Conservation (phyloP, 2,888 invertebrate genomes). For the Erebia epiphron region DNA sequence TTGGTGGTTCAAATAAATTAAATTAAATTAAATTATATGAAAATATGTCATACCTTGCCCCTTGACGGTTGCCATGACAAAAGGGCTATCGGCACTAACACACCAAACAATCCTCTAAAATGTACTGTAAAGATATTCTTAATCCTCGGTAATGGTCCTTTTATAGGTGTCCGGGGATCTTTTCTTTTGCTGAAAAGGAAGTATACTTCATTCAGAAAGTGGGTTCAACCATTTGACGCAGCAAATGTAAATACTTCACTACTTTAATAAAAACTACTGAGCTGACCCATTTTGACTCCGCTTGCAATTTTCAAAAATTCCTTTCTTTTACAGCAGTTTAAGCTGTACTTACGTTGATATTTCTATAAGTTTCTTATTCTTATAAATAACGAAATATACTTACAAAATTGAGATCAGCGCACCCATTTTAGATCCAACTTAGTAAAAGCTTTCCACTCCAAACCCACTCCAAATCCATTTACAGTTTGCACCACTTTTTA, state of each 20-base stretch:
- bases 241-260: not conserved
- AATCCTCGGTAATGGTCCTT: conserved; percentile 41
- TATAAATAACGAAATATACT: not conserved
- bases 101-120: conserved; percentile 55
- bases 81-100: conserved; percentile 45
- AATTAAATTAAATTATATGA: too few relatives aligned
- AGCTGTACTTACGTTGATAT: too few relatives aligned
- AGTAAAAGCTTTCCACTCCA: not conserved
- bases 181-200: conserved; percentile 25
- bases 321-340: too few relatives aligned
- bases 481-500: not conserved
- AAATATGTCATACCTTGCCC: conserved; percentile 45
- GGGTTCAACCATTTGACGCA: not conserved
- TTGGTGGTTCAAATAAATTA: too few relatives aligned
- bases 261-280: too few relatives aligned
- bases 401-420: conserved; percentile 16
- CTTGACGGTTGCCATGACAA: conserved; percentile 46
- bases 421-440: conserved; percentile 31
- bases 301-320: too few relatives aligned
- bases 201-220: conserved; percentile 8
- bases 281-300: too few relatives aligned
- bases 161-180: conserved; percentile 46
- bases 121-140: conserved; percentile 47
- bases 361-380: too few relatives aligned
- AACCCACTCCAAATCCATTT: too few relatives aligned